These are phyloP conservation scores for Onychomys leucogaster DNA, from an alignment of 2,797 vertebrate genomes.

Conservation along the genomic window DNA sequence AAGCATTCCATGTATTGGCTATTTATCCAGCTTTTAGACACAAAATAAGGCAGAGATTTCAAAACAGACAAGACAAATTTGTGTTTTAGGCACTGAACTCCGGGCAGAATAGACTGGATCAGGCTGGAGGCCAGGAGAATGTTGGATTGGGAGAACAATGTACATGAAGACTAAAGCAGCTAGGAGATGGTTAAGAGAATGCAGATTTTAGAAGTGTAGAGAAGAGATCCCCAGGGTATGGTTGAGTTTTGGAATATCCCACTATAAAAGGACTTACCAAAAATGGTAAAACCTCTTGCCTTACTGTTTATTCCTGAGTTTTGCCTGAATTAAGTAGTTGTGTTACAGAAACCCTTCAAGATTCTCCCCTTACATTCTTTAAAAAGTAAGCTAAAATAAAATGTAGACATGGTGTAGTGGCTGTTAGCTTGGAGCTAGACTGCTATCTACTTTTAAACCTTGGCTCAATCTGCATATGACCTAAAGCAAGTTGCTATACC, in stretches of 20 bases:
- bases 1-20: not conserved
- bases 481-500: not conserved
- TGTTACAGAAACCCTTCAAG: not conserved
- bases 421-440: not conserved
- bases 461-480: not conserved
- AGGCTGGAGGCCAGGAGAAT: not conserved
- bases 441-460: not conserved
- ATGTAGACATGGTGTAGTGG: not conserved
- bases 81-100: not conserved
- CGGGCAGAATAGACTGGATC: not conserved
- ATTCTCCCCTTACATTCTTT: not conserved
- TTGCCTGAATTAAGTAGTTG: not conserved
- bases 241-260: not conserved
- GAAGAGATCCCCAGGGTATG: not conserved
- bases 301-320: not conserved
- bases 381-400: not conserved
- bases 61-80: not conserved
- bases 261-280: constrained; percentile 8
- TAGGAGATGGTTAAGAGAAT: not conserved
- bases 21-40: not conserved
- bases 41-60: constrained; percentile 4
- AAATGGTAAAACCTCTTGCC: not conserved
- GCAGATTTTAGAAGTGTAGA: not conserved
- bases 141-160: not conserved
- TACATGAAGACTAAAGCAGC: not conserved